These are phyloP conservation scores for Micrasema longulum DNA, from an alignment of 1,140 invertebrate genomes.

Conservation along the genomic window DNA sequence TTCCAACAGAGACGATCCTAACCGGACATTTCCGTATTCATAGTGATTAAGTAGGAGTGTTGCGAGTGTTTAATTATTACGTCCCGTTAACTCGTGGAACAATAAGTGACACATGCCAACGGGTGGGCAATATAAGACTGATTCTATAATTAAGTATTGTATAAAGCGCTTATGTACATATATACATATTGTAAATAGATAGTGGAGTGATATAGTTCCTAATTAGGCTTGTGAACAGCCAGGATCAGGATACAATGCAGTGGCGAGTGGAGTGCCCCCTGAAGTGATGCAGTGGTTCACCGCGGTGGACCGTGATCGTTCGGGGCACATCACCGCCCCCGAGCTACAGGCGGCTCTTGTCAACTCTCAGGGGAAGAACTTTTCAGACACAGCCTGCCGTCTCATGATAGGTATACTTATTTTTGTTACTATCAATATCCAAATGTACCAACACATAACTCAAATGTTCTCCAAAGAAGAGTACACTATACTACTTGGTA, in stretches of 20 bases:
- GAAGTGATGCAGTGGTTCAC: constrained; percentile 85
- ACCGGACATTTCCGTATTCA: constrained; percentile 50
- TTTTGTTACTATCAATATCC: too few relatives aligned
- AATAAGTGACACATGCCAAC: constrained; percentile 39
- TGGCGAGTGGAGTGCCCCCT: constrained; percentile 65
- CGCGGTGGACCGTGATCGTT: constrained; percentile 84
- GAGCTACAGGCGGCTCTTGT: constrained; percentile 87
- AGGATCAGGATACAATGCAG: constrained; percentile 39
- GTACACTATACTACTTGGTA: too few relatives aligned
- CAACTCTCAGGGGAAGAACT: constrained; percentile 88
- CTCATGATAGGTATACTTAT: constrained; percentile 95
- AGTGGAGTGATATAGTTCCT: constrained; percentile 37
- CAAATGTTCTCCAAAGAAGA: too few relatives aligned
- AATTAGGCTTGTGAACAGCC: constrained; percentile 38
- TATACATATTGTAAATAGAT: constrained; percentile 47
- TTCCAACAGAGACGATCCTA: constrained; percentile 18
- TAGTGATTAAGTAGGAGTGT: constrained; percentile 23
- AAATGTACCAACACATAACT: too few relatives aligned
- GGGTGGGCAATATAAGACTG: constrained; percentile 45
- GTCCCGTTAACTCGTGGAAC: not conserved
- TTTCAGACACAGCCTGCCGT: constrained; percentile 86
- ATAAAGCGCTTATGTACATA: constrained; percentile 14
- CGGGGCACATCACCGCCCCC: constrained; percentile 81
- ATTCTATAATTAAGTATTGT: constrained; percentile 43
- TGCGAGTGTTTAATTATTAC: constrained; percentile 33